These are phyloP conservation scores for Chiloscyllium punctatum DNA, from an alignment of 2,797 vertebrate genomes.

Conservation along the genomic window DNA sequence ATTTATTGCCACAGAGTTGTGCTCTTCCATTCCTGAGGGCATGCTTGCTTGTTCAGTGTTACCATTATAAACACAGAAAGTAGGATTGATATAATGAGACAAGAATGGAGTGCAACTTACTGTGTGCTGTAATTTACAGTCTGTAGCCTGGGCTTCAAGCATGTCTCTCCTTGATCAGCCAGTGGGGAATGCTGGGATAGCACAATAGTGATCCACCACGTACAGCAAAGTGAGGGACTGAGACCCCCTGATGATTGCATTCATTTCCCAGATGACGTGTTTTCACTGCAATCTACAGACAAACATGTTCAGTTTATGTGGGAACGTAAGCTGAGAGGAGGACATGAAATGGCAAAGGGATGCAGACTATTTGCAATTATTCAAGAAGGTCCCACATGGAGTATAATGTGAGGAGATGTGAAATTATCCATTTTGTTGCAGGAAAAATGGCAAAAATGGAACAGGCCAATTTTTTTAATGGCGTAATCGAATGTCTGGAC, in stretches of 20 bases:
- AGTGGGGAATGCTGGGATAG: not conserved
- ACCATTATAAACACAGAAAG: not conserved
- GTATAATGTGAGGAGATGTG: not conserved
- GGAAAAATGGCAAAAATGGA: not conserved
- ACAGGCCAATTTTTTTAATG: not conserved
- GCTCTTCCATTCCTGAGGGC: not conserved
- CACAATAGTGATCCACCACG: not conserved
- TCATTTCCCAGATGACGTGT: too few relatives aligned
- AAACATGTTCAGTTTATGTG: not conserved
- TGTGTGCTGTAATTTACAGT: not conserved
- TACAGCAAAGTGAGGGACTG: not conserved
- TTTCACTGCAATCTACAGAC: not conserved
- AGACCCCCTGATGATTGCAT: too few relatives aligned
- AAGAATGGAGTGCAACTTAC: not conserved
- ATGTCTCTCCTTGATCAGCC: too few relatives aligned
- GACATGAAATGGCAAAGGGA: not conserved
- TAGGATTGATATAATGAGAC: constrained; percentile 20
- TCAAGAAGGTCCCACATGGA: not conserved
- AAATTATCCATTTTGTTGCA: not conserved
- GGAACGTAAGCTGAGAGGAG: not conserved
- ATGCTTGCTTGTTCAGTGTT: not conserved
- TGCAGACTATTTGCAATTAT: too few relatives aligned
- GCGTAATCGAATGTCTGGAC: too few relatives aligned
- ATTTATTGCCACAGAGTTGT: not conserved
- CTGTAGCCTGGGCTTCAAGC: not conserved